Percentiles rank a stretch among this genome's conserved stretches.
phyloP scores from a whole-genome alignment of 35 echinoderm and acorn worm species.

The Apostichopus parvimensis region DNA sequence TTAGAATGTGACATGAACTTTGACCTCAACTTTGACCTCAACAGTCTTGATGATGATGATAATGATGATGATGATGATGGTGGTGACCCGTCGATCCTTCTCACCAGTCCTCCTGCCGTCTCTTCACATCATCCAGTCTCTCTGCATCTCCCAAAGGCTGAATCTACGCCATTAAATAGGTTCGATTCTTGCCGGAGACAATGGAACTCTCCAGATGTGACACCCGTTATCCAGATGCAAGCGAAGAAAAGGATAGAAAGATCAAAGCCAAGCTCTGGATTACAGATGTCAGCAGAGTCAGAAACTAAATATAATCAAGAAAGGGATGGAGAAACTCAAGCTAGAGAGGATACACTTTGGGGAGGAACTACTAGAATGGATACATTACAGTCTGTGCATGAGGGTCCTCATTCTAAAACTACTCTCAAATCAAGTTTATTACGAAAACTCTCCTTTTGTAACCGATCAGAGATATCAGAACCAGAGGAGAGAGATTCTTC shows the following conservation, averaged over 20 bases:
- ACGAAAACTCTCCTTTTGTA: slow-evolving; percentile 42
- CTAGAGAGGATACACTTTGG: background rate
- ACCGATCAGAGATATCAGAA: background rate
- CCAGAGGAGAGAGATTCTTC: background rate
- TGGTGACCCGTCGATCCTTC: background rate
- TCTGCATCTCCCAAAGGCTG: slow-evolving; percentile 1
- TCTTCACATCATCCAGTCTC: background rate
- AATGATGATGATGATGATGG: slow-evolving; percentile 23
- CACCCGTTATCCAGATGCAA: background rate
- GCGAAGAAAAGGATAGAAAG: background rate
- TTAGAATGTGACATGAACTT: slow-evolving; percentile 58
- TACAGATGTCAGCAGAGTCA: background rate
- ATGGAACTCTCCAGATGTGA: background rate
- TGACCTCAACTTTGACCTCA: slow-evolving; percentile 93
- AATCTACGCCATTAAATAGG: background rate
- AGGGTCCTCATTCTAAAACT: background rate
- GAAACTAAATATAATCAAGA: background rate
- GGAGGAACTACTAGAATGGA: background rate
- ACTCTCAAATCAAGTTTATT: background rate
- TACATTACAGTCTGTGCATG: background rate
- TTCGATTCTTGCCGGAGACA: background rate
- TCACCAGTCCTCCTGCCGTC: background rate
- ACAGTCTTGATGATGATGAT: slow-evolving; percentile 68
- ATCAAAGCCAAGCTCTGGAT: background rate
- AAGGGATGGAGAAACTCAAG: background rate